Conservation (phyloP, 2,888 invertebrate species). For the Gandaritis pyraliata region DNA sequence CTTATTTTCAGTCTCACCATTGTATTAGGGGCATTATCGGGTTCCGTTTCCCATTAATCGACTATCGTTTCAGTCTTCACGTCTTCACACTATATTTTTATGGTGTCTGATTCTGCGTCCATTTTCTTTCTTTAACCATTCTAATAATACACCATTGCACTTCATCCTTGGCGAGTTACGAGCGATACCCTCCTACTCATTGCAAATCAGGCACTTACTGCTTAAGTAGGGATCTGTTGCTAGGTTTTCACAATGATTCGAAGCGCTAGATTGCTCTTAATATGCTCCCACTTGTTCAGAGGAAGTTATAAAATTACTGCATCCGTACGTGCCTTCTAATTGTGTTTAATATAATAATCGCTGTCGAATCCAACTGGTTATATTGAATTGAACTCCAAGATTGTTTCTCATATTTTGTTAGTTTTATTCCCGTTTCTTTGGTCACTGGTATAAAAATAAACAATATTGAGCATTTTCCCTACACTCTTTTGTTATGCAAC, state of each 20-base stretch:
- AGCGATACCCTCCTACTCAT: slow-evolving; percentile 17
- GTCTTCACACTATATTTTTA: slow-evolving; percentile 20
- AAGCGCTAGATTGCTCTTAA: slow-evolving; percentile 63
- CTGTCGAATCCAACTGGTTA: slow-evolving; percentile 31
- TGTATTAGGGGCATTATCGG: slow-evolving; percentile 18
- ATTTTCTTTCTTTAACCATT: slow-evolving; percentile 12
- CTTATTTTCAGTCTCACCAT: slow-evolving; percentile 11
- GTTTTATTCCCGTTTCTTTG: background rate
- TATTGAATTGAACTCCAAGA: background rate
- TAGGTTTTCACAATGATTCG: slow-evolving; percentile 60
- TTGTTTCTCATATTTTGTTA: too few species aligned
- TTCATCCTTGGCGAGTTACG: slow-evolving; percentile 14
- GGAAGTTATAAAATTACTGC: slow-evolving; percentile 71
- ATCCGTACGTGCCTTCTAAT: slow-evolving; percentile 64
- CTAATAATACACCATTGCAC: slow-evolving; percentile 23
- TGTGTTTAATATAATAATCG: slow-evolving; percentile 48
- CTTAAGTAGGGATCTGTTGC: slow-evolving; percentile 20
- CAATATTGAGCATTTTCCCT: too few species aligned
- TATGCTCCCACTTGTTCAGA: slow-evolving; percentile 50
- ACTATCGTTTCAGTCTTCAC: slow-evolving; percentile 6
- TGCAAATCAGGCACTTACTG: slow-evolving; percentile 23
- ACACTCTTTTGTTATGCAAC: too few species aligned
- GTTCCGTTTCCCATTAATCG: slow-evolving; percentile 1
- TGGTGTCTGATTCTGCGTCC: slow-evolving; percentile 16
- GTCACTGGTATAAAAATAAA: background rate